Conservation (phyloP, 23 tunicate species). For the Trididemnum miniatum region DNA sequence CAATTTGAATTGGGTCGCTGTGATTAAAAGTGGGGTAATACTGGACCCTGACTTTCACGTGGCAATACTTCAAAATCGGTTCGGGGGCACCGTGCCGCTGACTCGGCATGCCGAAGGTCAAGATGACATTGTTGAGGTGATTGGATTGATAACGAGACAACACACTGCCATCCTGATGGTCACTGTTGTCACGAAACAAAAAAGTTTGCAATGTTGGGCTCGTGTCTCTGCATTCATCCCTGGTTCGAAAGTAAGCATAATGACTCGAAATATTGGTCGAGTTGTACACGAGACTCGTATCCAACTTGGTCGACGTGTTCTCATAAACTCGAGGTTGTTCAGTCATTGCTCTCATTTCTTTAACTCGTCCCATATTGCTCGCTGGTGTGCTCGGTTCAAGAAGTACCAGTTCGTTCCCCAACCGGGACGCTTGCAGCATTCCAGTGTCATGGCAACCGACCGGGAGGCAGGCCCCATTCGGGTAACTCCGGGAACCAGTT, state of each 20-base stretch:
- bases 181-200: constrained; percentile 64
- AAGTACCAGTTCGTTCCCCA: constrained; percentile 73
- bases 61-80: constrained; percentile 31
- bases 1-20: constrained; percentile 36
- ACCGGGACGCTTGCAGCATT: constrained; percentile 55
- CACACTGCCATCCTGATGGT: constrained; percentile 35
- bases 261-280: constrained; percentile 17
- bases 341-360: background rate
- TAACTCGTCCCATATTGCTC: constrained; percentile 66
- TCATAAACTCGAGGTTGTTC: background rate
- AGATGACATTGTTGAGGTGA: constrained; percentile 47
- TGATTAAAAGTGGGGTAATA: constrained; percentile 24
- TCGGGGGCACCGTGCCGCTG: background rate
- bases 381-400: constrained; percentile 73
- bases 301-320: background rate
- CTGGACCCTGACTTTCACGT: constrained; percentile 42
- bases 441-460: constrained; percentile 89
- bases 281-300: constrained; percentile 25
- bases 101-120: constrained; percentile 36
- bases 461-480: constrained; percentile 83
- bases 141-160: constrained; percentile 19
- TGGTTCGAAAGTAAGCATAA: constrained; percentile 61
- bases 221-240: constrained; percentile 67
- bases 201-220: constrained; percentile 63
- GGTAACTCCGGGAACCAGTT: constrained; percentile 45